phyloP scores from a whole-genome alignment of 2,888 invertebrate genomes.

The Alsophila aescularia region DNA sequence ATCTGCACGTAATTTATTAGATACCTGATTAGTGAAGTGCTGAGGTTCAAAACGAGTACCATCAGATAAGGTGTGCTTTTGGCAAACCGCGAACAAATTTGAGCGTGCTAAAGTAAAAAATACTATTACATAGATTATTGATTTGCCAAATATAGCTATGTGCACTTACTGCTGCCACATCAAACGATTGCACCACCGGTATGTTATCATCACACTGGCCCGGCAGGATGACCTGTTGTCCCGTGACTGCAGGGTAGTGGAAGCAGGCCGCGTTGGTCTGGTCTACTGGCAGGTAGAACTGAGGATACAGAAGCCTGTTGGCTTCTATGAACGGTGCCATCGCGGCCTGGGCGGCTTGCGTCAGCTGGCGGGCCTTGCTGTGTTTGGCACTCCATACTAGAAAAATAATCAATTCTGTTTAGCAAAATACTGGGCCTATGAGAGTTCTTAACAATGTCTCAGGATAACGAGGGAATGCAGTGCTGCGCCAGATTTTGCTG shows the following conservation, averaged over 20 bases:
- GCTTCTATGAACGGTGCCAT: slow-evolving; percentile 48
- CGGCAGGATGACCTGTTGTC: slow-evolving; percentile 59
- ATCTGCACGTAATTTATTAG: too few relatives aligned
- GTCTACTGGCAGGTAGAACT: slow-evolving; percentile 58
- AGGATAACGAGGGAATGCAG: too few relatives aligned
- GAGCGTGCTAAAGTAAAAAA: too few relatives aligned
- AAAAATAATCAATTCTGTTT: slow-evolving; percentile 27
- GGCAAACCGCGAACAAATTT: too few relatives aligned
- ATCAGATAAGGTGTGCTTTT: too few relatives aligned
- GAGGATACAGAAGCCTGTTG: slow-evolving; percentile 51
- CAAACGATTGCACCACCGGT: slow-evolving; percentile 57
- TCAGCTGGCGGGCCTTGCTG: slow-evolving; percentile 55
- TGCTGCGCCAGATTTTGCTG: too few relatives aligned
- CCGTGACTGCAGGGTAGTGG: slow-evolving; percentile 62
- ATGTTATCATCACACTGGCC: slow-evolving; percentile 68
- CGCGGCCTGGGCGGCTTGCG: slow-evolving; percentile 45
- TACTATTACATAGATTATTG: too few relatives aligned
- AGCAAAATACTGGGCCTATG: too few relatives aligned
- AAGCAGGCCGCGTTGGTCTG: slow-evolving; percentile 65
- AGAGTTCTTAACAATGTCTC: too few relatives aligned
- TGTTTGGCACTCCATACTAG: slow-evolving; percentile 77
- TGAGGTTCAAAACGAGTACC: too few relatives aligned
- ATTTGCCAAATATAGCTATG: too few relatives aligned
- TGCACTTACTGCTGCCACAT: slow-evolving; percentile 54
- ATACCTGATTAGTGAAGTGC: too few relatives aligned